Conservation (phyloP, 2,888 invertebrate species). For the Pachliopta kotzebuea region DNA sequence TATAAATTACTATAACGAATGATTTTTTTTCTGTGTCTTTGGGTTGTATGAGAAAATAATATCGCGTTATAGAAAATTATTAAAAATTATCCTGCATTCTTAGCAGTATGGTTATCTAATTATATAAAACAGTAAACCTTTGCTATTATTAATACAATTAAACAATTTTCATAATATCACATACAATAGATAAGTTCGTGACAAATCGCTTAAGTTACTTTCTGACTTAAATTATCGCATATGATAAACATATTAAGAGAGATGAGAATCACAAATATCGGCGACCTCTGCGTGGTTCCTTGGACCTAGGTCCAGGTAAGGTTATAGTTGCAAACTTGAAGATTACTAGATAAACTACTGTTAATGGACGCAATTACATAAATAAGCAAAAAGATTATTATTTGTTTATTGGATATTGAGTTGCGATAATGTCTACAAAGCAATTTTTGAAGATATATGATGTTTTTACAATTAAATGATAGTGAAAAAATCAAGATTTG, state of each 20-base stretch:
- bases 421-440: no score
- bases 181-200: constrained; percentile 35
- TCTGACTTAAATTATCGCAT: constrained; percentile 32
- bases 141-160: neutral
- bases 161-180: constrained; percentile 14
- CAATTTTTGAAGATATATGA: no score
- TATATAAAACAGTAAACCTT: neutral
- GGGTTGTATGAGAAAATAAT: no score
- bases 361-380: neutral
- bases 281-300: constrained; percentile 46
- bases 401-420: neutral
- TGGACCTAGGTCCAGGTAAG: constrained; percentile 41
- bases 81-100: no score
- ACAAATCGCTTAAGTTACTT: constrained; percentile 33
- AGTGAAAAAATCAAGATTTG: no score
- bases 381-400: neutral
- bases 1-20: no score
- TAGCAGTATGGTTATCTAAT: neutral
- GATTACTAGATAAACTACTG: constrained; percentile 15
- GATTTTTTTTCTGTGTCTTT: no score
- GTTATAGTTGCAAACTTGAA: constrained; percentile 45
- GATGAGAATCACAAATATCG: constrained; percentile 50
- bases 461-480: no score
- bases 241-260: constrained; percentile 42
- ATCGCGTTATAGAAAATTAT: no score